phyloP scores from a whole-genome alignment of 2,797 vertebrate genomes.

The Alosa sapidissima region DNA sequence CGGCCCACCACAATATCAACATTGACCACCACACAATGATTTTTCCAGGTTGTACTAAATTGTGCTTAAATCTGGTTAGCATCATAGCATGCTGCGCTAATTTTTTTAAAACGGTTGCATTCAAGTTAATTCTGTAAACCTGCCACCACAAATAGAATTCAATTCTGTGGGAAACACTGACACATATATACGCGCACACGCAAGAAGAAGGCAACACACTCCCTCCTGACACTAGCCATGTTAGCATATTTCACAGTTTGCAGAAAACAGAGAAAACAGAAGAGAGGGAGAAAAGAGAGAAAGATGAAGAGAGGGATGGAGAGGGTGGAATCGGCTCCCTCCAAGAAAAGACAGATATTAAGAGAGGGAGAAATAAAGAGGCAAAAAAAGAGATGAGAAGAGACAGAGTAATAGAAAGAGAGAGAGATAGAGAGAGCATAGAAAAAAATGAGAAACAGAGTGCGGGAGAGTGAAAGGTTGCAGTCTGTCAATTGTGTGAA shows the following conservation, averaged over 20 bases:
- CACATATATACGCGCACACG: background rate
- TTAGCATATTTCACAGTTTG: slow-evolving; percentile 22
- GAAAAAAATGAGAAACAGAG: background rate
- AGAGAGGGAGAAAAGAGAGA: slow-evolving; percentile 28
- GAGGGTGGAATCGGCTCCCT: background rate
- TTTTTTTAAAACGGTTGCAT: no score
- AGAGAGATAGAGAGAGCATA: background rate
- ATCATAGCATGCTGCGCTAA: no score
- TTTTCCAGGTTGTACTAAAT: no score
- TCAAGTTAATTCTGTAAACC: no score
- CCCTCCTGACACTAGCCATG: slow-evolving; percentile 12
- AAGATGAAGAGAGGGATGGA: background rate
- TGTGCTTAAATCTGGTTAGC: no score
- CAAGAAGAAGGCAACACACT: slow-evolving; percentile 31
- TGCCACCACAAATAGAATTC: no score
- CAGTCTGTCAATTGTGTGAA: slow-evolving; percentile 21
- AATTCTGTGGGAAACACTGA: no score
- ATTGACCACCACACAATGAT: no score
- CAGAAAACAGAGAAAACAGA: slow-evolving; percentile 28
- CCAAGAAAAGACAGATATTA: slow-evolving; percentile 19
- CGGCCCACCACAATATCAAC: no score
- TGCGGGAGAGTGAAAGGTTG: background rate
- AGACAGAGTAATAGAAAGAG: background rate
- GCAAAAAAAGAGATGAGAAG: background rate
- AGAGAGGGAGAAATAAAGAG: background rate